Evolutionary conservation across 2,888 invertebrate genomes (phyloP), one percentile per base, ranked within the genome.

Genomic region (Rutpela maculata): DNA sequence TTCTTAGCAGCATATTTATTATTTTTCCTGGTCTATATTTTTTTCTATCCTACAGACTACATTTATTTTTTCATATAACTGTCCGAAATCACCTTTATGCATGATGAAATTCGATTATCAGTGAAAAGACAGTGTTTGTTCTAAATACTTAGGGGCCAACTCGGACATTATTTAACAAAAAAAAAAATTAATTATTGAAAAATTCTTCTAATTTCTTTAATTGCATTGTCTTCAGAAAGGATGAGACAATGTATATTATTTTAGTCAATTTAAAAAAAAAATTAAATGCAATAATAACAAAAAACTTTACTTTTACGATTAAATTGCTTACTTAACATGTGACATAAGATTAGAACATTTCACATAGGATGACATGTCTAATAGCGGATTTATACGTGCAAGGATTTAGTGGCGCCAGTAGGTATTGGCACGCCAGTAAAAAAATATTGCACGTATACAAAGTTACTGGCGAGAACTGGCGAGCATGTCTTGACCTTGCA

Each of bases 1-100:
- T 60, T 60, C 7, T 22, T 0, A 10, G 26, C 26, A 2, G 26
- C n/a, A n/a, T n/a, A 26, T 62, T 7, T 26, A 26, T 22, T 62
- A 22, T 62, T 31, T 62, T 62, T 62, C 26, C 62, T 62, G 31
- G n/a, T 15, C 62, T 2, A 22, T 62, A 62, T 22, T 15, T 50
- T 9, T n/a, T 26, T 11, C 12, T n/a, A 26, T 26, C 19, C 26
- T 26, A 26, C 26, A 60, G 6, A 60, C 18, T 12, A 10, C 19
- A 60, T 60, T 11, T 65, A 35, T 35, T 63, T 63, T 63, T 35
- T 35, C 31, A 35, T 63, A n/a, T 63, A 35, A 60, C 19, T 63
- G 63, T 63, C 35, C 35, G 35, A 63, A 31, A 18, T 35, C 63
- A 26, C 26, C 26, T 26, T 26, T 26, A 26, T 6, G 26, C 26